Conservation (phyloP, 2,113 vertebrate species). For the Onychostruthus taczanowskii region DNA sequence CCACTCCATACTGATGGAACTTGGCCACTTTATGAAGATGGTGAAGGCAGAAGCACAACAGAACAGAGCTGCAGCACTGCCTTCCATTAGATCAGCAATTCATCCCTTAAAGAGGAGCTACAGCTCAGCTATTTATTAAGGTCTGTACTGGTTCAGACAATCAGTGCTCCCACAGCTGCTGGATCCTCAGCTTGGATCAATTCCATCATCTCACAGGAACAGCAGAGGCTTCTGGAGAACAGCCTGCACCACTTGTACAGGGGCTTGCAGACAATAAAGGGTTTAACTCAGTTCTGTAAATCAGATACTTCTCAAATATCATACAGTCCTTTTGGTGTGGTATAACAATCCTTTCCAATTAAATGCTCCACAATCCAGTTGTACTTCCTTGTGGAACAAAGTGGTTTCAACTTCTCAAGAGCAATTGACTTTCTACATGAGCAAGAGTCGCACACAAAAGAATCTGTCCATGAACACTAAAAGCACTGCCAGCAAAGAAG, state of each 20-base stretch:
- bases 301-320: not conserved
- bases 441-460: not conserved
- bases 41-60: not conserved
- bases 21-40: not conserved
- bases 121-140: not conserved
- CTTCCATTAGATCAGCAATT: not conserved
- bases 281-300: not conserved
- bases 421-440: not conserved
- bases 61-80: not conserved
- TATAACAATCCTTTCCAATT: not conserved
- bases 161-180: not conserved
- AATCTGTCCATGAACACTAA: not conserved
- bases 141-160: not conserved
- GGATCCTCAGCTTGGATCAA: not conserved
- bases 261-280: not conserved
- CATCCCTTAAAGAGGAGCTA: not conserved
- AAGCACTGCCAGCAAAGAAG: not conserved
- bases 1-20: not conserved
- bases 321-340: accelerated
- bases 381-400: not conserved
- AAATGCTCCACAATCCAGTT: not conserved
- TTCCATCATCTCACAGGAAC: not conserved
- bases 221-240: not conserved
- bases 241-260: not conserved
- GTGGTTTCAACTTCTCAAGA: not conserved